Percentiles rank a stretch among this genome's conserved stretches.
These are phyloP conservation scores for Hoplostethus atlanticus DNA, from an alignment of 2,797 vertebrate species.

Conservation along the genomic window DNA sequence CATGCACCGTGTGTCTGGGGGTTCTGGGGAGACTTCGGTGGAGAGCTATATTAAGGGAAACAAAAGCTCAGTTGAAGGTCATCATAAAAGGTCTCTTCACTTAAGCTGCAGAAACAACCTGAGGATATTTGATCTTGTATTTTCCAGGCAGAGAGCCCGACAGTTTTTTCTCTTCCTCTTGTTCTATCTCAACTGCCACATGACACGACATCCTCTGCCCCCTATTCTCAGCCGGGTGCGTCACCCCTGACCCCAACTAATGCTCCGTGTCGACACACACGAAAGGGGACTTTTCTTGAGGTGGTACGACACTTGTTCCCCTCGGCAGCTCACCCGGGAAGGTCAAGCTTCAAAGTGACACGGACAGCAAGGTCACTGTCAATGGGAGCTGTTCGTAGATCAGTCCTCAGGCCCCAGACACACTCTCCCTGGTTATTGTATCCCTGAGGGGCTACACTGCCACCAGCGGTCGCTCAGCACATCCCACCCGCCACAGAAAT, in stretches of 20 bases:
- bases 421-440: slow-evolving; percentile 48
- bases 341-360: slow-evolving; percentile 67
- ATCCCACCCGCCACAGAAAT: slow-evolving; percentile 31
- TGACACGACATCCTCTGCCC: slow-evolving; percentile 38
- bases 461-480: slow-evolving; percentile 62
- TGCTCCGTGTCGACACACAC: slow-evolving; percentile 64
- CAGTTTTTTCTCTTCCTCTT: slow-evolving; percentile 10
- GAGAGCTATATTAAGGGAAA: neutral
- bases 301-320: slow-evolving; percentile 58
- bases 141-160: slow-evolving; percentile 15
- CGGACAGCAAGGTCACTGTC: slow-evolving; percentile 73
- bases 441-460: slow-evolving; percentile 49
- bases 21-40: slow-evolving; percentile 1
- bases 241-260: slow-evolving; percentile 69
- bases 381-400: slow-evolving; percentile 52
- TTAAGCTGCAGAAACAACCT: slow-evolving; percentile 9
- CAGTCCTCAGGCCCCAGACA: slow-evolving; percentile 46
- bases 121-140: slow-evolving; percentile 8
- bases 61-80: slow-evolving; percentile 28
- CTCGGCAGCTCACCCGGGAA: slow-evolving; percentile 52
- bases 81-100: slow-evolving; percentile 22
- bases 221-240: slow-evolving; percentile 37
- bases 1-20: neutral
- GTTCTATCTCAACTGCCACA: slow-evolving; percentile 43
- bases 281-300: slow-evolving; percentile 52